phyloP scores from a whole-genome alignment of 2,113 vertebrate species.

The Cheilinus undulatus region DNA sequence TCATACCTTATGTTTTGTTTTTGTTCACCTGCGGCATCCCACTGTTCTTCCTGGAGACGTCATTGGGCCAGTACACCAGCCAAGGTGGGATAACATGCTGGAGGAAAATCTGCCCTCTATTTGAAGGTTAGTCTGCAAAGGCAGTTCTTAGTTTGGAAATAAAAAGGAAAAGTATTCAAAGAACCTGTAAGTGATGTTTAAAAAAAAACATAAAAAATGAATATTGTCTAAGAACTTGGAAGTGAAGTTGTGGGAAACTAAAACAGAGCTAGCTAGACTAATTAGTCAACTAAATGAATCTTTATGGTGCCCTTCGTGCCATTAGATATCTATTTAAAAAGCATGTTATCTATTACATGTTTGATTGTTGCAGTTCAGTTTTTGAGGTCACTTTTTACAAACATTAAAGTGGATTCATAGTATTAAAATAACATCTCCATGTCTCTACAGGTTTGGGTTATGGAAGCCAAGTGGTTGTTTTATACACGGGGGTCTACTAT shows the following conservation, averaged over 20 bases:
- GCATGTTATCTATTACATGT: no score
- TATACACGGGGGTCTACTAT: constrained; percentile 86
- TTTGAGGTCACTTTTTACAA: no score
- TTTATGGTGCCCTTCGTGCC: neutral
- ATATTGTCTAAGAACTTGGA: neutral
- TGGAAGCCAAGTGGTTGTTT: constrained; percentile 81
- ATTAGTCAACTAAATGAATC: no score
- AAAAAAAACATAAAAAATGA: neutral
- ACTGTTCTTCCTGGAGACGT: constrained; percentile 84
- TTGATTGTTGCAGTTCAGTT: no score
- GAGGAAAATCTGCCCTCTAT: constrained; percentile 85
- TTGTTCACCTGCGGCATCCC: constrained; percentile 83
- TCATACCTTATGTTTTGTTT: constrained; percentile 84
- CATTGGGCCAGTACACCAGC: constrained; percentile 86
- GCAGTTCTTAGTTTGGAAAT: neutral
- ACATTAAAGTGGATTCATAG: neutral
- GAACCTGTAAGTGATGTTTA: no score
- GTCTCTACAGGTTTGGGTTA: constrained; percentile 79
- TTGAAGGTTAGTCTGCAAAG: constrained; percentile 75
- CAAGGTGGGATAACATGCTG: constrained; percentile 85
- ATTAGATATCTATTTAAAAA: no score
- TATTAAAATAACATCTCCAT: neutral
- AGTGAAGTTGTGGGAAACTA: no score
- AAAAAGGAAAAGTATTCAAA: neutral
- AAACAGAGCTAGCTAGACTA: no score